Conservation (phyloP, 2,113 vertebrate genomes). For the Hirundichthys speculiger region DNA sequence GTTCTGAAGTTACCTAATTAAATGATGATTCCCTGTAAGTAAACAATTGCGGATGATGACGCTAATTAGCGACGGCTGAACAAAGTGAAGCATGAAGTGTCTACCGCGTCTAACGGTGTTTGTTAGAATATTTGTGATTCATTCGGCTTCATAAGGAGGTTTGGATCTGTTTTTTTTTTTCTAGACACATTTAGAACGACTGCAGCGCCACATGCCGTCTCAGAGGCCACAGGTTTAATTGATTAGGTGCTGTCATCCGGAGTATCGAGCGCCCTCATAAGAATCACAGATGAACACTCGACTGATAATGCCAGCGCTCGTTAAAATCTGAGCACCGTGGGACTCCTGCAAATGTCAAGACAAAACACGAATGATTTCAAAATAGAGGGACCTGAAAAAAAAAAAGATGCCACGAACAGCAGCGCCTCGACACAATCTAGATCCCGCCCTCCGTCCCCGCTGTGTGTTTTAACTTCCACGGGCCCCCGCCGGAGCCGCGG, state of each 20-base stretch:
- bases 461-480: conserved; percentile 18
- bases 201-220: conserved; percentile 1
- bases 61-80: conserved; percentile 72
- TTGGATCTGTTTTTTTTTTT: neutral
- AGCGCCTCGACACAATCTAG: too few relatives aligned
- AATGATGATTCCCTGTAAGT: conserved; percentile 56
- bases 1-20: conserved; percentile 66
- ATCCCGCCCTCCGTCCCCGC: conserved; percentile 1
- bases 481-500: conserved; percentile 1
- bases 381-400: conserved; percentile 24
- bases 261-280: conserved; percentile 35
- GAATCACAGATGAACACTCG: conserved; percentile 50
- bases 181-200: conserved; percentile 15
- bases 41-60: conserved; percentile 59
- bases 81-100: conserved; percentile 1
- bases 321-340: conserved; percentile 44
- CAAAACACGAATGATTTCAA: conserved; percentile 1
- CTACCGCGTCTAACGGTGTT: conserved; percentile 35
- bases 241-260: conserved; percentile 52
- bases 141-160: conserved; percentile 7
- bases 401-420: conserved; percentile 24
- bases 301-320: conserved; percentile 49
- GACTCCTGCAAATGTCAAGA: conserved; percentile 61
- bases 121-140: conserved; percentile 41
- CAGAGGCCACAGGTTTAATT: conserved; percentile 40